Percentiles rank a stretch among this genome's conserved stretches.
phyloP scores from a whole-genome alignment of 2,113 vertebrate species.

The Cololabis saira region DNA sequence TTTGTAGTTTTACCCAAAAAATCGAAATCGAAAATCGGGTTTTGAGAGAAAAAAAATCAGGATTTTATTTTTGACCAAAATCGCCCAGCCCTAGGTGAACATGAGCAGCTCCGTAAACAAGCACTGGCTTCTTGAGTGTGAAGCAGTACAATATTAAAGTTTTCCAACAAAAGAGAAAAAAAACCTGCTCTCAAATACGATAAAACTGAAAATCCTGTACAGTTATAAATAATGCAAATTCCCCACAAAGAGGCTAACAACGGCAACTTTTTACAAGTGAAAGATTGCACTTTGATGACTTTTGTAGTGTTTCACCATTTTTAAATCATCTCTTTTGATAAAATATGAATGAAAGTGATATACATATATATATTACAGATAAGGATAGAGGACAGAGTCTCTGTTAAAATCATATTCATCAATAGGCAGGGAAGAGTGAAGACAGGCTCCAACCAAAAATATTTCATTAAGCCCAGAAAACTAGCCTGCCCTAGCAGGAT shows the following conservation, averaged over 20 bases:
- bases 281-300: not conserved
- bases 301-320: conserved; percentile 5
- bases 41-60: too few relatives aligned
- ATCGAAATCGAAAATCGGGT: too few relatives aligned
- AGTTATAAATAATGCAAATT: conserved; percentile 25
- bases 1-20: too few relatives aligned
- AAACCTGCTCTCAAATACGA: too few relatives aligned
- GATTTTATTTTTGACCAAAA: too few relatives aligned
- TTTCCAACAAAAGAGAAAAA: too few relatives aligned
- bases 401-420: conserved; percentile 3
- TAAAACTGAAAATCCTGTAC: too few relatives aligned
- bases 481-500: conserved; percentile 26
- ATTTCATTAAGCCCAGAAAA: conserved; percentile 43
- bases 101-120: too few relatives aligned
- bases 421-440: conserved; percentile 22
- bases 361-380: conserved; percentile 19
- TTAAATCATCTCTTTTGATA: conserved; percentile 36
- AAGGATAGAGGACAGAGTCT: not conserved
- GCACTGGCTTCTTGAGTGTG: too few relatives aligned
- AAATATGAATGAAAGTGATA: conserved; percentile 23
- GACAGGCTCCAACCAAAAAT: conserved; percentile 31
- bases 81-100: too few relatives aligned
- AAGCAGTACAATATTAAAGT: too few relatives aligned
- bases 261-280: not conserved
- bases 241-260: not conserved